These are phyloP conservation scores for Oenanthe oenanthe DNA, from an alignment of 2,113 vertebrate species.

Conservation along the genomic window DNA sequence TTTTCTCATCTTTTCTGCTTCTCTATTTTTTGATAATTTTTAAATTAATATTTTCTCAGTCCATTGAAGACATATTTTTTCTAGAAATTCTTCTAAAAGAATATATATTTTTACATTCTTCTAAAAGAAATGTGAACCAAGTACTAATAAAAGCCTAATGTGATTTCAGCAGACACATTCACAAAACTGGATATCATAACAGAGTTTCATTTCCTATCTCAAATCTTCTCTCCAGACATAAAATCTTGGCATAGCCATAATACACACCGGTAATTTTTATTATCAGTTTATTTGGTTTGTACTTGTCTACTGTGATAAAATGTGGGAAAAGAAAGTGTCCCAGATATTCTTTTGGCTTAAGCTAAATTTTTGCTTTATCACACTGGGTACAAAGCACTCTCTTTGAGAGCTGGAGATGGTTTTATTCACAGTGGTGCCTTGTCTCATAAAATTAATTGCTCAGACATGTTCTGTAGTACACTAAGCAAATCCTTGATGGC, in stretches of 20 bases:
- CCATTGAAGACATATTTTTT: not conserved
- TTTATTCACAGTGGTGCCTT: constrained; percentile 50
- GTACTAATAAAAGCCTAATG: fast-evolving
- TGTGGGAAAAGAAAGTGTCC: not conserved
- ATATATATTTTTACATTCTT: not conserved
- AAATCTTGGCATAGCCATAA: not conserved
- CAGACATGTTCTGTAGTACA: constrained; percentile 28
- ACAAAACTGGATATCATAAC: not conserved
- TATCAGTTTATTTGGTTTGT: not conserved
- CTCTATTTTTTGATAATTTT: not conserved
- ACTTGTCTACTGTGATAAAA: constrained; percentile 1
- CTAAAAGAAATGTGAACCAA: not conserved
- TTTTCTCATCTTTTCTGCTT: not conserved
- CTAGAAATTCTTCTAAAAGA: not conserved
- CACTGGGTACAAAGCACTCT: not conserved
- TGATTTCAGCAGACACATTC: not conserved
- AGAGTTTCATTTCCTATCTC: not conserved
- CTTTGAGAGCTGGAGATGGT: constrained; percentile 22
- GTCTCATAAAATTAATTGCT: constrained; percentile 59
- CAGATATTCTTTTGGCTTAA: constrained; percentile 1
- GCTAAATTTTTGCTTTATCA: constrained; percentile 3
- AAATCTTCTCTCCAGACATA: not conserved
- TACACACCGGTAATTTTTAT: not conserved
- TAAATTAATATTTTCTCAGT: not conserved
- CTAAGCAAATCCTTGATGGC: constrained; percentile 50